These are phyloP conservation scores for Apistogramma diplotaenia DNA, from an alignment of 2,113 vertebrate species.

Conservation along the genomic window DNA sequence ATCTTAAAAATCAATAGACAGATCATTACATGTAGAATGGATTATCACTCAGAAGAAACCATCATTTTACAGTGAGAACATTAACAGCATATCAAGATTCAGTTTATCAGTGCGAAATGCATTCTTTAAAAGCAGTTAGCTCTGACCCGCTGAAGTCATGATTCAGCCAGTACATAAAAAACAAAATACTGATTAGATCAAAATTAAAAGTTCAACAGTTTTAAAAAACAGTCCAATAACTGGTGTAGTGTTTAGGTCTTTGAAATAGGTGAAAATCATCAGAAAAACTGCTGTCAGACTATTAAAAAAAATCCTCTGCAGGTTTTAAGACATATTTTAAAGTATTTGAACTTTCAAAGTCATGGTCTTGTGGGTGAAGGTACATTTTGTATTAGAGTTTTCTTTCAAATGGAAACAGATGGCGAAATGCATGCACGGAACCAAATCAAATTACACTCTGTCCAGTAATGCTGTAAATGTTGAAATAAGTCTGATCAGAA, in stretches of 20 bases:
- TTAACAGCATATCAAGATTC: too few relatives aligned
- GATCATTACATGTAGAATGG: not conserved
- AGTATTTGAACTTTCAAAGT: not conserved
- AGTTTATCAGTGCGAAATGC: not conserved
- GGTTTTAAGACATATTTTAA: slow-evolving; percentile 1
- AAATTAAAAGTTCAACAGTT: not conserved
- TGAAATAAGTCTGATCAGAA: not conserved
- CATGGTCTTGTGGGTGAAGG: slow-evolving; percentile 1
- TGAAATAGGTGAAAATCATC: not conserved
- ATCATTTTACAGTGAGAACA: too few relatives aligned
- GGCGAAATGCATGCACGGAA: not conserved
- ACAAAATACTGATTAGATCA: not conserved
- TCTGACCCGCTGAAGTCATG: too few relatives aligned
- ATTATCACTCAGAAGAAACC: not conserved
- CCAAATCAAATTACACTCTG: slow-evolving; percentile 18
- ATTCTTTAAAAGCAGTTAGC: not conserved
- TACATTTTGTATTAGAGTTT: not conserved
- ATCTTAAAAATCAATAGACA: not conserved
- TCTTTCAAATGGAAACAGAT: slow-evolving; percentile 56
- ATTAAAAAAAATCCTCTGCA: not conserved
- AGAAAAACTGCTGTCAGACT: not conserved
- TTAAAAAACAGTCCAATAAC: not conserved
- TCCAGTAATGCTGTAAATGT: not conserved
- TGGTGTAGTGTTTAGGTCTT: not conserved
- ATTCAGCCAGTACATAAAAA: not conserved